A percentile compares a stretch with the other conserved stretches of the same genome.
Evolutionary conservation across 2,797 vertebrate species (phyloP).

Genomic region (Poeciliopsis gracilis): DNA sequence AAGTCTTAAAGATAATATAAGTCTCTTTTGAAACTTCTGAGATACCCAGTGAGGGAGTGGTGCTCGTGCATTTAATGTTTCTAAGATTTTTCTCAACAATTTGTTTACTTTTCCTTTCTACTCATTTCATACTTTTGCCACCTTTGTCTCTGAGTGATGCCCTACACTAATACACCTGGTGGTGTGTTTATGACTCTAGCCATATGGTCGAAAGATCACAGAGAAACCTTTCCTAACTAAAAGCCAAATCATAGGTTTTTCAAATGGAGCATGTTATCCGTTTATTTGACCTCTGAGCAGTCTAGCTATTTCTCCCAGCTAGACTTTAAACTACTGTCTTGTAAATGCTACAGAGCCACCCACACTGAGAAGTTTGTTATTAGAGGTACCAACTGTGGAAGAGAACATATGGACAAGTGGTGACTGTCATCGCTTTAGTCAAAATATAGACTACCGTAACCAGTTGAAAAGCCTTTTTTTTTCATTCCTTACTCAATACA

Average conservation of each 20-base stretch:
- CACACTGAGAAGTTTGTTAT: constrained; percentile 48
- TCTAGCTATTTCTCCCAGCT: neutral
- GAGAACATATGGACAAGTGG: constrained; percentile 42
- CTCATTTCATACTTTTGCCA: neutral
- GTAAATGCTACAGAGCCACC: constrained; percentile 48
- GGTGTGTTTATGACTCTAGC: constrained; percentile 47
- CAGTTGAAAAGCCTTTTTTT: neutral
- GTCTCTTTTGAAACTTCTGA: constrained; percentile 19
- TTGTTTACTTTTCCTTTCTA: neutral
- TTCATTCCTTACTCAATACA: neutral
- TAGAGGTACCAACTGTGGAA: constrained; percentile 72
- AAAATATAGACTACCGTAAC: constrained; percentile 10
- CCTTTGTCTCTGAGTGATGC: constrained; percentile 26
- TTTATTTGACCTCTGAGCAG: constrained; percentile 3
- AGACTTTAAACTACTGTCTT: constrained; percentile 2
- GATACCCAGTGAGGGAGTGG: constrained; percentile 9
- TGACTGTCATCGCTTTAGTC: constrained; percentile 31
- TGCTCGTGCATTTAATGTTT: neutral
- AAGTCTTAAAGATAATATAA: constrained; percentile 35
- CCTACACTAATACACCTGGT: constrained; percentile 36
- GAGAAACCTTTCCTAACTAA: constrained; percentile 34
- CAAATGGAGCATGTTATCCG: neutral
- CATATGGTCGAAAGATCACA: constrained; percentile 31
- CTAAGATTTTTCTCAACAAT: constrained; percentile 5
- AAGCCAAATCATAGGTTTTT: constrained; percentile 26